phyloP scores from a whole-genome alignment of 2,797 vertebrate genomes.

The Rhynchotus rufescens region DNA sequence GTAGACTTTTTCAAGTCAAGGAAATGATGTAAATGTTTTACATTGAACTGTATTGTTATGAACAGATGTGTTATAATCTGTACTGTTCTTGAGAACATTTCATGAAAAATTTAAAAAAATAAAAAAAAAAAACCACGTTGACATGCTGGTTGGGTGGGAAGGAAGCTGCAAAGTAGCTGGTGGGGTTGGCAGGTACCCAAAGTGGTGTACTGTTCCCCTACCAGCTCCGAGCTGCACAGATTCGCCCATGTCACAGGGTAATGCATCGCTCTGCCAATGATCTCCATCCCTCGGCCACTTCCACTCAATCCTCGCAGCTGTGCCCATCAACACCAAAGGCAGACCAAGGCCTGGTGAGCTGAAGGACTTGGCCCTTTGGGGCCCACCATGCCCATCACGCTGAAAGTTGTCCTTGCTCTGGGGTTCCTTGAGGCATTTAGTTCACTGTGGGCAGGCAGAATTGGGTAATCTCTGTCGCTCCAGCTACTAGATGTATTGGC shows the following conservation, averaged over 20 bases:
- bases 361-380: background rate
- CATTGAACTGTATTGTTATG: background rate
- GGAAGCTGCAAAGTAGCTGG: background rate
- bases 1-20: background rate
- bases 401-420: background rate
- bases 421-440: fast-evolving
- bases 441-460: background rate
- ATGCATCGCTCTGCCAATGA: background rate
- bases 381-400: background rate
- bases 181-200: background rate
- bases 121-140: background rate
- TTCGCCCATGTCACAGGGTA: background rate
- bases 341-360: background rate
- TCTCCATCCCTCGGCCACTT: fast-evolving
- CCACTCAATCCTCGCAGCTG: fast-evolving
- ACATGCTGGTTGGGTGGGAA: background rate
- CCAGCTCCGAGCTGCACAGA: background rate
- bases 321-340: background rate
- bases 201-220: background rate
- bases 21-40: background rate
- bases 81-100: background rate
- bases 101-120: background rate
- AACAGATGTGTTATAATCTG: background rate
- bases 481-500: background rate
- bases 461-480: background rate